These are phyloP conservation scores for Heterotis niloticus DNA, from an alignment of 2,113 vertebrate genomes.

Conservation along the genomic window DNA sequence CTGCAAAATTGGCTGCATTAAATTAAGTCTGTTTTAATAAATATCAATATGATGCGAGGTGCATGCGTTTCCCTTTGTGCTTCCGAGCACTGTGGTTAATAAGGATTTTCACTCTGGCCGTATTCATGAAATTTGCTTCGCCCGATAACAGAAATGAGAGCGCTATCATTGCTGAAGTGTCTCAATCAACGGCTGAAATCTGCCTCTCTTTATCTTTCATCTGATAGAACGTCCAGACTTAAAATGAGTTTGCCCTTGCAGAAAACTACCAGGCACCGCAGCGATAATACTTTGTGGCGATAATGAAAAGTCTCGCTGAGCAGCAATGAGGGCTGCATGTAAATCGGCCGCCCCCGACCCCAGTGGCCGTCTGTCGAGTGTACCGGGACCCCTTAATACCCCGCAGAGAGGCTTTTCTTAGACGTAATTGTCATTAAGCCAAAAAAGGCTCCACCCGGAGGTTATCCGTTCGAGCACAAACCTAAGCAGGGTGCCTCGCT, in stretches of 20 bases:
- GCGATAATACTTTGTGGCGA: background rate
- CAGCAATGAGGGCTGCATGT: conserved; percentile 17
- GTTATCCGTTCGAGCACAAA: background rate
- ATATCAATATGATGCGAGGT: background rate
- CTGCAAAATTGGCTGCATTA: too few relatives aligned
- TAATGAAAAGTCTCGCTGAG: conserved; percentile 11
- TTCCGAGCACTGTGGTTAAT: background rate
- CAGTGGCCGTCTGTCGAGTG: background rate
- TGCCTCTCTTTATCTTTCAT: background rate
- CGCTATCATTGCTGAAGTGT: background rate
- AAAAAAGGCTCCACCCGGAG: background rate
- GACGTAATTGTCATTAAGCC: background rate
- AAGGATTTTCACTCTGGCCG: background rate
- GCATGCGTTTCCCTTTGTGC: background rate
- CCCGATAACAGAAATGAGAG: background rate
- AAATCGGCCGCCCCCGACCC: background rate
- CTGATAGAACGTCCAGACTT: background rate
- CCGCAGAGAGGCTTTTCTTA: background rate
- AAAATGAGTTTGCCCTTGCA: conserved; percentile 2
- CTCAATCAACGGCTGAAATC: conserved; percentile 10
- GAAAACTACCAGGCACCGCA: background rate
- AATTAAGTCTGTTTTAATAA: too few relatives aligned
- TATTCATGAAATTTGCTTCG: background rate
- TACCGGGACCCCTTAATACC: conserved; percentile 10
- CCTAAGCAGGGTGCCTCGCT: background rate